Conservation (phyloP, 1,140 invertebrate genomes). For the Lucilia sericata region DNA sequence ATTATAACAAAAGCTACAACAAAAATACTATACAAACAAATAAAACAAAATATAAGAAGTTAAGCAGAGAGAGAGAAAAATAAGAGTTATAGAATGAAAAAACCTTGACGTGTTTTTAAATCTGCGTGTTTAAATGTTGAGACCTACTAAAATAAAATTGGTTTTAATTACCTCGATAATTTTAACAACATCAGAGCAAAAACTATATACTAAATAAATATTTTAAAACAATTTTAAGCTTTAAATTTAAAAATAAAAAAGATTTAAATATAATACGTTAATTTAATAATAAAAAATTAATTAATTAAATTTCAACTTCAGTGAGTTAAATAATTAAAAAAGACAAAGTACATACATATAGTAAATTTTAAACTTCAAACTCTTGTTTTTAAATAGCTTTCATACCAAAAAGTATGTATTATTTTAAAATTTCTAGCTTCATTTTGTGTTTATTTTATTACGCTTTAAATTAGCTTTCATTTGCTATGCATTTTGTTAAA, state of each 20-base stretch:
- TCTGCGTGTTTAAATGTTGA: constrained; percentile 17
- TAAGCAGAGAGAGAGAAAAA: neutral
- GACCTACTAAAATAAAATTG: constrained; percentile 15
- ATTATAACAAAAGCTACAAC: constrained; percentile 5
- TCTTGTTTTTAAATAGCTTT: too few relatives aligned
- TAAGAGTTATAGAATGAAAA: neutral
- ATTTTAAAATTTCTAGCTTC: too few relatives aligned
- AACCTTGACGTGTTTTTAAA: constrained; percentile 43
- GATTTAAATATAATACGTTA: neutral
- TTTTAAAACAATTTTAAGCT: neutral
- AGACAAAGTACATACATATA: neutral
- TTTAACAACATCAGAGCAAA: neutral
- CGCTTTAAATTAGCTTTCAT: too few relatives aligned
- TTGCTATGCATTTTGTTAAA: too few relatives aligned
- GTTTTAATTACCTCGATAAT: constrained; percentile 3
- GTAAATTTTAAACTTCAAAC: neutral
- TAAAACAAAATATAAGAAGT: neutral
- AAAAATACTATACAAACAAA: neutral
- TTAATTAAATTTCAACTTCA: neutral
- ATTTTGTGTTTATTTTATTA: too few relatives aligned
- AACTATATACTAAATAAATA: neutral
- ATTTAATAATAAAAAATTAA: neutral
- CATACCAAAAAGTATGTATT: too few relatives aligned
- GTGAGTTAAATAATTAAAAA: neutral
- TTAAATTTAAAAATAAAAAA: neutral